A percentile compares a stretch with the other conserved stretches of the same genome.
Conservation (phyloP, 2,888 invertebrate genomes). For the Allacma fusca region DNA sequence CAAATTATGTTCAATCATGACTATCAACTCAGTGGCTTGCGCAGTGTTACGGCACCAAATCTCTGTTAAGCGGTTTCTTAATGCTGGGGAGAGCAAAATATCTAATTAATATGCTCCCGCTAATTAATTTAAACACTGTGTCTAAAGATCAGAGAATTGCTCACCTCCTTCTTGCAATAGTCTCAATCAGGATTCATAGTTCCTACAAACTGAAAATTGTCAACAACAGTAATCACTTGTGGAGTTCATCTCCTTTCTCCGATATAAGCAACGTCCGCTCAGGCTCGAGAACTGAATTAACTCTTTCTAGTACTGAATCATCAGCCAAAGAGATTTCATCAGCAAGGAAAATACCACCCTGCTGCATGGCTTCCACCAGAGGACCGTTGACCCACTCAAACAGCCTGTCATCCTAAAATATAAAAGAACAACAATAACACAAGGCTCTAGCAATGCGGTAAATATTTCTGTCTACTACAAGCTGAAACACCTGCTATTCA, state of each 20-base stretch:
- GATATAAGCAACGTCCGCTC: conserved; percentile 89
- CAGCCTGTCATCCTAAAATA: conserved; percentile 66
- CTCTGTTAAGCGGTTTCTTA: conserved; percentile 97
- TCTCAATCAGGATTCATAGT: conserved; percentile 99
- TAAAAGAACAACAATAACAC: neutral
- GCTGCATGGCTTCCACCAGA: conserved; percentile 86
- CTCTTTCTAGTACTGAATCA: conserved; percentile 94
- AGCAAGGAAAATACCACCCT: conserved; percentile 87
- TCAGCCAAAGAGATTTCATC: conserved; percentile 99
- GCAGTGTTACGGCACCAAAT: conserved; percentile 92
- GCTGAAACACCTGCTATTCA: too few relatives aligned
- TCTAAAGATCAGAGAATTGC: neutral
- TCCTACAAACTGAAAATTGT: conserved; percentile 87
- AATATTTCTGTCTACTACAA: too few relatives aligned
- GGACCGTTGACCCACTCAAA: conserved; percentile 99
- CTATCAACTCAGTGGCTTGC: conserved; percentile 75
- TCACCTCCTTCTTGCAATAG: conserved; percentile 95
- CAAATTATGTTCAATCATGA: conserved; percentile 84
- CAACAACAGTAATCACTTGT: conserved; percentile 71
- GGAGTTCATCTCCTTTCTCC: conserved; percentile 78
- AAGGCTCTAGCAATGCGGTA: too few relatives aligned
- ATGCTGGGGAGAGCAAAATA: conserved; percentile 82
- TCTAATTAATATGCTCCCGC: neutral
- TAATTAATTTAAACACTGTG: too few relatives aligned
- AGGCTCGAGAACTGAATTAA: conserved; percentile 94